Conservation (phyloP, 2,888 invertebrate genomes). For the Kryphioiulus occultus region DNA sequence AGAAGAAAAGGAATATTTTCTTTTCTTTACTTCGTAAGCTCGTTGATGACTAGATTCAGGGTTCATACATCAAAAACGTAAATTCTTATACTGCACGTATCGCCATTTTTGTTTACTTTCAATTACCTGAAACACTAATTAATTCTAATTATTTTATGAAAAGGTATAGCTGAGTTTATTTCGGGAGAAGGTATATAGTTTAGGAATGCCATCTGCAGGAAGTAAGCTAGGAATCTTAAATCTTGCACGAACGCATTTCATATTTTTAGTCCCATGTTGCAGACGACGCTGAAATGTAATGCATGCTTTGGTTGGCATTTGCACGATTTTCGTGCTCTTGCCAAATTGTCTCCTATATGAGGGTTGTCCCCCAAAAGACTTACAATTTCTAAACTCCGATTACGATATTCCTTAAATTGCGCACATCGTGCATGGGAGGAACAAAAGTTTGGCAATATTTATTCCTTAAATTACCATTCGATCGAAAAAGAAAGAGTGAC, state of each 20-base stretch:
- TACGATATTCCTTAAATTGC: background rate
- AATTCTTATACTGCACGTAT: too few species aligned
- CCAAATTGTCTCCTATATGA: background rate
- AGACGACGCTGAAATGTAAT: background rate
- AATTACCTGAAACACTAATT: too few species aligned
- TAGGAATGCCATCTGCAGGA: background rate
- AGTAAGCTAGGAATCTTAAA: slow-evolving; percentile 4
- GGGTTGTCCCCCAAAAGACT: background rate
- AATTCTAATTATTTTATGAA: background rate
- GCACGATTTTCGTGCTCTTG: background rate
- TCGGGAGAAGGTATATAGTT: background rate
- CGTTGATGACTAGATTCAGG: too few species aligned
- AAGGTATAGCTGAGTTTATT: slow-evolving; percentile 4
- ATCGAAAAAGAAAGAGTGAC: background rate
- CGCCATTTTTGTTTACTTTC: too few species aligned
- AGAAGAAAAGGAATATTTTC: too few species aligned
- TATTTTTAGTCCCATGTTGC: background rate
- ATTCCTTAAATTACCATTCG: background rate
- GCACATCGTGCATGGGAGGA: background rate
- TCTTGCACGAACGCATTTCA: slow-evolving; percentile 7
- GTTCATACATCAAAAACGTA: too few species aligned
- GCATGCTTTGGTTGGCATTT: background rate
- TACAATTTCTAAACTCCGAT: background rate
- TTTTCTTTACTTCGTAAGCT: too few species aligned
- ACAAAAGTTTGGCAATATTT: background rate